Conservation (phyloP, 1,140 invertebrate genomes). For the Stenopsyche tienmushanensis region DNA sequence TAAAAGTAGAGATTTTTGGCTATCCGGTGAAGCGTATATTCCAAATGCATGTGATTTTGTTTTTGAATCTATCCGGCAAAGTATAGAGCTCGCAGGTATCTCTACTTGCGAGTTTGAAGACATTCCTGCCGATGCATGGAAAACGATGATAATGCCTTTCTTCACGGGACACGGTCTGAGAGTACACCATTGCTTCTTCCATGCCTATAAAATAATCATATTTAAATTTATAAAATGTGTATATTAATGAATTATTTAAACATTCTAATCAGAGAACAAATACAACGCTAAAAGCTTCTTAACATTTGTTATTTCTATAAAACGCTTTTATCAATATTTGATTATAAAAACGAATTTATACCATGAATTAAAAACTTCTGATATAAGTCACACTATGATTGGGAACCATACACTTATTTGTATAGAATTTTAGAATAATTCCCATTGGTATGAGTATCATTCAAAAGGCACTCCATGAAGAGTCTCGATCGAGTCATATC, state of each 20-base stretch:
- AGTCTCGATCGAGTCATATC: too few relatives aligned
- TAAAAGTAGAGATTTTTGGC: constrained; percentile 22
- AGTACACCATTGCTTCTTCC: constrained; percentile 40
- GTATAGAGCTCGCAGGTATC: constrained; percentile 26
- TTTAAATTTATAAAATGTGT: neutral
- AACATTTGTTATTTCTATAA: neutral
- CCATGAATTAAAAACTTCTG: neutral
- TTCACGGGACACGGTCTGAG: constrained; percentile 32
- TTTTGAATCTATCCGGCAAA: constrained; percentile 32
- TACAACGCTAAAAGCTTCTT: constrained; percentile 4
- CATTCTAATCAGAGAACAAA: neutral
- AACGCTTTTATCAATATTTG: neutral
- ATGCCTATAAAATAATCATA: constrained; percentile 27
- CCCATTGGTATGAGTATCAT: too few relatives aligned
- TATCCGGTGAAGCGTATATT: constrained; percentile 27
- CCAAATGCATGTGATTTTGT: constrained; percentile 35
- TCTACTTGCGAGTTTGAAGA: constrained; percentile 34
- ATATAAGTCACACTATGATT: too few relatives aligned
- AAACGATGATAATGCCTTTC: constrained; percentile 29
- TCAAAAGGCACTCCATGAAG: too few relatives aligned
- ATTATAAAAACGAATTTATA: neutral
- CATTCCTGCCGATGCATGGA: constrained; percentile 32
- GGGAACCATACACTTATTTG: too few relatives aligned
- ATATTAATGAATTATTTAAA: neutral
- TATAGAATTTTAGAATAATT: too few relatives aligned